A percentile compares a stretch with the other conserved stretches of the same genome.
Evolutionary conservation across 2,888 invertebrate genomes (phyloP).

Genomic region (Venustoraphidia nigricollis): DNA sequence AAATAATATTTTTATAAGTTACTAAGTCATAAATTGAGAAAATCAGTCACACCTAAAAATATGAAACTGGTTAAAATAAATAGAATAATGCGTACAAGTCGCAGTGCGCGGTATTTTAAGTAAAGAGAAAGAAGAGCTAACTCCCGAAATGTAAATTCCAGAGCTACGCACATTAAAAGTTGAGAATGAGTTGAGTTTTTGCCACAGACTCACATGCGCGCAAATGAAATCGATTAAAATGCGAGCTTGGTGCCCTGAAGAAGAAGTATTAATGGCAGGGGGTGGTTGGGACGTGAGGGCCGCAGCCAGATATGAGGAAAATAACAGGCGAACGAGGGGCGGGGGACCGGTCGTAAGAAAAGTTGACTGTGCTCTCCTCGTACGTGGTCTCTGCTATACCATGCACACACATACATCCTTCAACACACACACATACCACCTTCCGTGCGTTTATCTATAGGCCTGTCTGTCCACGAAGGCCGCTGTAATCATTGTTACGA

Average conservation of each 20-base stretch:
- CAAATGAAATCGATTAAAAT: slow-evolving; percentile 55
- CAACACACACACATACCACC: not conserved
- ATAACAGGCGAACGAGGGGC: slow-evolving; percentile 11
- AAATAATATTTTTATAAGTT: no score
- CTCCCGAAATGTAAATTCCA: no score
- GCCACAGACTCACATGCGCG: slow-evolving; percentile 46
- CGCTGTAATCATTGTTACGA: no score
- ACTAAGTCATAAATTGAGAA: no score
- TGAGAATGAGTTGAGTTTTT: slow-evolving; percentile 25
- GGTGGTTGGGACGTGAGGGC: slow-evolving; percentile 18
- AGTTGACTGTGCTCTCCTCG: not conserved
- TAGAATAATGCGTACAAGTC: no score
- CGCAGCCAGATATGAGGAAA: slow-evolving; percentile 7
- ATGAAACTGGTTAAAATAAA: no score
- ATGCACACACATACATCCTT: not conserved
- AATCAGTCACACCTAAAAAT: no score
- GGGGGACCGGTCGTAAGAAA: not conserved
- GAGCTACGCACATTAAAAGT: no score
- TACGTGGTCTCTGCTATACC: not conserved
- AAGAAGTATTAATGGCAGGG: slow-evolving; percentile 33
- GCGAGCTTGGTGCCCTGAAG: slow-evolving; percentile 42
- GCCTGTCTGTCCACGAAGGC: not conserved
- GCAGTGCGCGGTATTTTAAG: no score
- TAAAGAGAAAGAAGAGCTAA: no score
- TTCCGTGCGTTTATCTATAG: not conserved